Evolutionary conservation across 2,888 invertebrate genomes (phyloP).

Genomic region (Pristionchus arcanus): DNA sequence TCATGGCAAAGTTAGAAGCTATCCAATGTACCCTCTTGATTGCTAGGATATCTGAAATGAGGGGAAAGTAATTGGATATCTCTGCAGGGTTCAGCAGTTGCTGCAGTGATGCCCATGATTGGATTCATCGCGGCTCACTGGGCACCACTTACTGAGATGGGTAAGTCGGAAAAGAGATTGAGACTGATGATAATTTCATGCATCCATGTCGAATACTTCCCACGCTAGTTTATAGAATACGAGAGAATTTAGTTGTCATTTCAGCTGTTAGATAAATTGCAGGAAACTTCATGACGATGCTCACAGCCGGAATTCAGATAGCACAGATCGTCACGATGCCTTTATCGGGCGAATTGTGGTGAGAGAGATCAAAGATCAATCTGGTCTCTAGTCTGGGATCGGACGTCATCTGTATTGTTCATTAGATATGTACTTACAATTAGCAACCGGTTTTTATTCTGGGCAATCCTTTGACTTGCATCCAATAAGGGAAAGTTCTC

Average conservation of each 20-base stretch:
- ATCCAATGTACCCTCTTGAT: too few species aligned
- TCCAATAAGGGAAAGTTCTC: background rate
- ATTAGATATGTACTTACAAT: too few species aligned
- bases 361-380: conserved; percentile 1
- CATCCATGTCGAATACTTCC: too few species aligned
- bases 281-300: conserved; percentile 69
- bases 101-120: conserved; percentile 67
- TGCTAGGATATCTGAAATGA: background rate
- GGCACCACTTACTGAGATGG: conserved; percentile 68
- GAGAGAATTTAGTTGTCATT: too few species aligned
- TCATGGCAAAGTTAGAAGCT: too few species aligned
- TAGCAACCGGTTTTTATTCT: too few species aligned
- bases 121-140: conserved; percentile 66
- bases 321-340: conserved; percentile 72
- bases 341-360: conserved; percentile 67
- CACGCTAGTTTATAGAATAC: too few species aligned
- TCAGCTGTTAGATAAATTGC: background rate
- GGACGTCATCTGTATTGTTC: too few species aligned
- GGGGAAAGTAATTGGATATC: background rate
- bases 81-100: conserved; percentile 63
- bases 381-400: too few species aligned
- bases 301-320: conserved; percentile 66
- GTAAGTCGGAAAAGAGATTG: conserved; percentile 12
- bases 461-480: background rate
- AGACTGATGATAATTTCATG: too few species aligned